Base-by-base conservation (phyloP, 1,140 invertebrate species). In the Macrocentrus cingulum region DNA sequence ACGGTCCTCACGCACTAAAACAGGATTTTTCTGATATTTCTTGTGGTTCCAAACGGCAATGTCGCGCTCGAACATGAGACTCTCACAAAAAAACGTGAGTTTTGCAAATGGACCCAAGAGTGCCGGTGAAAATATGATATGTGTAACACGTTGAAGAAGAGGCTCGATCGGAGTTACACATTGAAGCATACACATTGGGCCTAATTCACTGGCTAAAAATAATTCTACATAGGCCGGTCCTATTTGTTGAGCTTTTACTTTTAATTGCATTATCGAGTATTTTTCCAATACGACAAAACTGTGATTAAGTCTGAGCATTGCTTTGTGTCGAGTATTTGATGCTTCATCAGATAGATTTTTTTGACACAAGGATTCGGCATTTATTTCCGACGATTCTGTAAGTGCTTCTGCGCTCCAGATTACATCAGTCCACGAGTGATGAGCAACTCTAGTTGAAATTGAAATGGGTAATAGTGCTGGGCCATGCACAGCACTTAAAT, bases 31-130 rank as follows among this genome's bases (percentile, higher is more conserved):
- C 0, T 87, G 72, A 71, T 86, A 95, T 34, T 81, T 84, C 69
- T 96, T 96, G 76, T 89, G 87, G 68, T 95, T 95, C 94, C 94
- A 97, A 3, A 96, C 86, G 55, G 83, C 82, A 0, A 95, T 86
- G 68, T 97, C 94, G 2, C 93, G 81, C 70, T 93, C 86, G 67
- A 96, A 87, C 90, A 92, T 91, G 15, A 87, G 76, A 9, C 86
- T 86, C 80, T 95, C 92, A 0, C 80, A 85, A 1, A 83, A 69
- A 2, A 95, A 81, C 9, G 90, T 71, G 7, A 92, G 72, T 51
- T 85, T 88, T 0, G 87, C 86, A 8, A 90, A 82, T 0, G 86
- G 81, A 0, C 83, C 84, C 2, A 88, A 74, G 36, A 85, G 70
- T 0, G 70, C 63, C 0, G 85, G 82, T 0, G 85, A 82, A 69